Conservation (phyloP, 1,140 invertebrate genomes). For the Laodelphax striatellus region DNA sequence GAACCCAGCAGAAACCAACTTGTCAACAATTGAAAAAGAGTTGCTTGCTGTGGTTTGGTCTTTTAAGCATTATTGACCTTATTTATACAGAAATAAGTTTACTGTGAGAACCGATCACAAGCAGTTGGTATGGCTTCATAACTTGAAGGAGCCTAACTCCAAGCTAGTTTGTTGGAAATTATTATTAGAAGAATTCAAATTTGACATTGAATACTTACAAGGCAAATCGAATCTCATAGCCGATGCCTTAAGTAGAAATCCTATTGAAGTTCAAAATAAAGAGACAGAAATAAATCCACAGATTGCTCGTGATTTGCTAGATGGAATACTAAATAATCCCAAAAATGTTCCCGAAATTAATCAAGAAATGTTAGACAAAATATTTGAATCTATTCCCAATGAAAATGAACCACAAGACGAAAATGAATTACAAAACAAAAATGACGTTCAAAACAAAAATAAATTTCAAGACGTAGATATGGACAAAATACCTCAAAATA, state of each 20-base stretch:
- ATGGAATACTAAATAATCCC: too few relatives aligned
- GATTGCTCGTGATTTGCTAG: too few relatives aligned
- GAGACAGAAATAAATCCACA: too few relatives aligned
- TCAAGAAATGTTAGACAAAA: too few relatives aligned
- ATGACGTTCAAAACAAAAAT: too few relatives aligned
- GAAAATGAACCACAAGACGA: too few relatives aligned
- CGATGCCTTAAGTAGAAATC: conserved; percentile 10
- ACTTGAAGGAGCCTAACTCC: conserved; percentile 25
- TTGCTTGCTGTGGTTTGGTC: conserved; percentile 30
- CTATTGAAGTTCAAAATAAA: too few relatives aligned
- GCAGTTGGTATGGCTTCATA: conserved; percentile 28
- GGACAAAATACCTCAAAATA: too few relatives aligned
- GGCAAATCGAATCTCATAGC: conserved; percentile 19
- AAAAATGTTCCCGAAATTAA: too few relatives aligned
- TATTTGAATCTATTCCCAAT: too few relatives aligned
- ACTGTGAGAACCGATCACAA: conserved; percentile 32
- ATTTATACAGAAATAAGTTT: conserved; percentile 28
- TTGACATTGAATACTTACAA: conserved; percentile 25
- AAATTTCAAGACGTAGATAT: too few relatives aligned
- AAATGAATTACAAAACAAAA: too few relatives aligned
- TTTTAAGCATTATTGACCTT: conserved; percentile 30
- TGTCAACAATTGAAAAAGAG: conserved; percentile 18
- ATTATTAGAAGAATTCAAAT: conserved; percentile 28
- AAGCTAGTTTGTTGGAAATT: conserved; percentile 29
- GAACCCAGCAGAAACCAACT: conserved; percentile 24